Conservation (phyloP, 2,113 vertebrate species). For the human (Homo sapiens) region DNA sequence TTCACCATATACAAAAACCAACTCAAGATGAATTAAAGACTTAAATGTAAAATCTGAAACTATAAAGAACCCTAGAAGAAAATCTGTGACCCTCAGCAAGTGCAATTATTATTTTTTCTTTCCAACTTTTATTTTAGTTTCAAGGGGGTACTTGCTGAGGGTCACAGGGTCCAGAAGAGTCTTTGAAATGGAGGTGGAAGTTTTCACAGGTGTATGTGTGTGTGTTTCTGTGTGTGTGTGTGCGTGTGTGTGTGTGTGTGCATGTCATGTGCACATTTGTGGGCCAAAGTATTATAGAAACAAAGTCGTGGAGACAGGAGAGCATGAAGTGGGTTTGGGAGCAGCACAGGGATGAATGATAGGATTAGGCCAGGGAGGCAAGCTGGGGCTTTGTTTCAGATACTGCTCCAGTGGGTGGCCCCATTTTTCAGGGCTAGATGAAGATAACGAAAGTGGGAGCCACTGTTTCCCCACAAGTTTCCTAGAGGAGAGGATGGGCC, state of each 20-base stretch:
- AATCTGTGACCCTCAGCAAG: too few relatives aligned
- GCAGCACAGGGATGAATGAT: not conserved
- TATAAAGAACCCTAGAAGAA: too few relatives aligned
- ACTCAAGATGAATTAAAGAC: too few relatives aligned
- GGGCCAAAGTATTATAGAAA: not conserved
- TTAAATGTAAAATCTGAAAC: too few relatives aligned
- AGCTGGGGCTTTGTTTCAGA: not conserved
- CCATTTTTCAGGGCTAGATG: not conserved
- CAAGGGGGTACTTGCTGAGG: not conserved
- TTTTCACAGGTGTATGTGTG: not conserved
- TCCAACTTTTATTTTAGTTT: too few relatives aligned
- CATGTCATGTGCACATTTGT: accelerated
- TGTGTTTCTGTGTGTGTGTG: not conserved
- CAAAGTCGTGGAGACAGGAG: not conserved
- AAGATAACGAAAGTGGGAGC: not conserved
- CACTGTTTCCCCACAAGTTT: not conserved
- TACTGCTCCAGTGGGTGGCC: accelerated
- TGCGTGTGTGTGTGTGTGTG: too few relatives aligned
- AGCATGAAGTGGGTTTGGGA: not conserved
- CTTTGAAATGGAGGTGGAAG: not conserved
- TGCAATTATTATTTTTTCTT: too few relatives aligned
- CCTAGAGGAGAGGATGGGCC: not conserved
- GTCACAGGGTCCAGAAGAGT: not conserved
- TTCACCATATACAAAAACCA: too few relatives aligned
- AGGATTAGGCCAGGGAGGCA: not conserved